Percentiles rank a stretch among this genome's conserved stretches.
Evolutionary conservation across 2,797 vertebrate genomes (phyloP).

Genomic region (Coregonus suidteri): DNA sequence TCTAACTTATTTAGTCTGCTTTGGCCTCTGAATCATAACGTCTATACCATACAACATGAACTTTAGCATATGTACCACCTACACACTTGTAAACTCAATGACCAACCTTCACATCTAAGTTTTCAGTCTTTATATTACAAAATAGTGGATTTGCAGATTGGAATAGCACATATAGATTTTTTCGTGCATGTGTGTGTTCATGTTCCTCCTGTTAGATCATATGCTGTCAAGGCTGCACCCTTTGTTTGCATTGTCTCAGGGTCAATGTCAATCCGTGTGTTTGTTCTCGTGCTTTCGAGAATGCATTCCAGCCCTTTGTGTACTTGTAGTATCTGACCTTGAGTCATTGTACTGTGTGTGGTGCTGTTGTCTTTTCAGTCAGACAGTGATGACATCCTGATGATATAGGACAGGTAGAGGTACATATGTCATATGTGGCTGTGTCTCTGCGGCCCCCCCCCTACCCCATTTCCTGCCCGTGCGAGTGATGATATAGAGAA

Average conservation of each 20-base stretch:
- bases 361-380: neutral
- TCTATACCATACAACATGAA: neutral
- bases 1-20: neutral
- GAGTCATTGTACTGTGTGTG: conserved; percentile 38
- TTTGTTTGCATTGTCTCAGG: neutral
- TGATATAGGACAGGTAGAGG: neutral
- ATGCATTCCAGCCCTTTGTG: too few species aligned
- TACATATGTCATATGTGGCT: neutral
- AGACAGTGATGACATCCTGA: neutral
- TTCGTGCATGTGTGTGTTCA: neutral
- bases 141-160: neutral
- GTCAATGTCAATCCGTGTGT: neutral
- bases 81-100: neutral
- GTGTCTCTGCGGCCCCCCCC: too few species aligned
- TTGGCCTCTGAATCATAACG: neutral
- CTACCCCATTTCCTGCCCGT: too few species aligned
- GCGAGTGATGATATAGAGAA: conserved; percentile 38
- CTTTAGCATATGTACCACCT: neutral
- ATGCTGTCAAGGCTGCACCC: neutral
- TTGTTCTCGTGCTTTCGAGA: conserved; percentile 5
- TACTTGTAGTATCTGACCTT: conserved; percentile 34
- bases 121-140: neutral
- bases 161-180: neutral
- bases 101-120: neutral
- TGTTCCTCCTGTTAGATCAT: neutral